These are phyloP conservation scores for Calameuta pallipes DNA, from an alignment of 2,888 invertebrate genomes.

Conservation along the genomic window DNA sequence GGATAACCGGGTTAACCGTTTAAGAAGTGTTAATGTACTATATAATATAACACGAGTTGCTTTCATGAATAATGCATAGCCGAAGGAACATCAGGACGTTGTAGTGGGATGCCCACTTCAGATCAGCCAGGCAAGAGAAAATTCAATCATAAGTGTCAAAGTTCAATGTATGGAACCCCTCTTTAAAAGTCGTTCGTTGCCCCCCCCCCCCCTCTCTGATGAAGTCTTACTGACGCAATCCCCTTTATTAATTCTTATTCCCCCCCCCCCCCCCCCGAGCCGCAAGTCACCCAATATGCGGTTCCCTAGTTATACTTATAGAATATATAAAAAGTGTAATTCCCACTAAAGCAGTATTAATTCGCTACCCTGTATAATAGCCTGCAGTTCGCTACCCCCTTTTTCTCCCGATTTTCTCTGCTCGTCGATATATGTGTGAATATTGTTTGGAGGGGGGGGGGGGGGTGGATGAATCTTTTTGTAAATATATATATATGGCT, in stretches of 20 bases:
- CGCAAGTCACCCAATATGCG: too few relatives aligned
- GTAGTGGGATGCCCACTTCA: slow-evolving; percentile 62
- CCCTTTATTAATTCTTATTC: not conserved
- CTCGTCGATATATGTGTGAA: too few relatives aligned
- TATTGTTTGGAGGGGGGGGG: too few relatives aligned
- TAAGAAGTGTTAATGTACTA: not conserved
- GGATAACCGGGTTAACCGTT: not conserved
- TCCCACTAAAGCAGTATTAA: too few relatives aligned
- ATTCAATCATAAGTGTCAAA: slow-evolving; percentile 59
- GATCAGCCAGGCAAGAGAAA: slow-evolving; percentile 65
- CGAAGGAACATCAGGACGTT: slow-evolving; percentile 60
- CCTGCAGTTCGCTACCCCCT: too few relatives aligned
- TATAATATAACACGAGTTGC: slow-evolving; percentile 55
- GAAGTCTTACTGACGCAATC: not conserved
- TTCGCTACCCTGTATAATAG: too few relatives aligned
- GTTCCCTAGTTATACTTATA: too few relatives aligned
- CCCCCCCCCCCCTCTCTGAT: slow-evolving; percentile 21
- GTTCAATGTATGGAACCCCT: slow-evolving; percentile 20
- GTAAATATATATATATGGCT: too few relatives aligned
- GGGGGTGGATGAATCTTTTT: too few relatives aligned
- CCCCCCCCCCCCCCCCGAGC: too few relatives aligned
- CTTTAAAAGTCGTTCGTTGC: slow-evolving; percentile 53
- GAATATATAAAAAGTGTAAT: too few relatives aligned
- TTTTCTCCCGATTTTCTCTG: too few relatives aligned
- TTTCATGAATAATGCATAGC: slow-evolving; percentile 64